Percentiles rank a stretch among this genome's conserved stretches.
These are phyloP conservation scores for Drosophila lacertosa DNA, from an alignment of 1,140 invertebrate species.

Conservation along the genomic window DNA sequence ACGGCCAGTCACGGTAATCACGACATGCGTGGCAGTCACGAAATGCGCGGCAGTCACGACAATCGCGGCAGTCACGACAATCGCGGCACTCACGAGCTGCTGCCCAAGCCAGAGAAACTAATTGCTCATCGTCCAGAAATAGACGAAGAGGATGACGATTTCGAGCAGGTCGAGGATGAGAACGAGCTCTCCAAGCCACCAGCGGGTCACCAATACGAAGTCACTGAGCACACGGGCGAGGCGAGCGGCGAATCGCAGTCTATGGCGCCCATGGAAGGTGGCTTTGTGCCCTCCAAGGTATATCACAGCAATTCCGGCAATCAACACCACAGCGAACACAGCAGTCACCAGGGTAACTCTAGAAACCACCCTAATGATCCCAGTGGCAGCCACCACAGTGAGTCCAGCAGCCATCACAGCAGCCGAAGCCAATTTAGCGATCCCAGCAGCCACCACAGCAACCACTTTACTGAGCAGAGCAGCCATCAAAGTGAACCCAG, in stretches of 20 bases:
- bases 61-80: background rate
- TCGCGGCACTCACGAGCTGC: slow-evolving; percentile 41
- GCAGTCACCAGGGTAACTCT: slow-evolving; percentile 1
- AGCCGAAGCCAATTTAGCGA: background rate
- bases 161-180: slow-evolving; percentile 48
- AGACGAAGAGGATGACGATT: slow-evolving; percentile 42
- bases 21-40: background rate
- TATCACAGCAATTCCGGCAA: slow-evolving; percentile 19
- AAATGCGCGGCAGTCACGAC: background rate
- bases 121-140: slow-evolving; percentile 51
- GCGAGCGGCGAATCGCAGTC: slow-evolving; percentile 59
- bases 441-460: background rate
- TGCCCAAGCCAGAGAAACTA: slow-evolving; percentile 74
- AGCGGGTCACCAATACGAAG: slow-evolving; percentile 66
- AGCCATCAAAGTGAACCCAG: background rate
- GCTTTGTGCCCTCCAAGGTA: slow-evolving; percentile 62
- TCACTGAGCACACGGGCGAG: slow-evolving; percentile 73
- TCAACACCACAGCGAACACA: background rate
- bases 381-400: background rate
- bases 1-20: slow-evolving; percentile 34
- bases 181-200: slow-evolving; percentile 49
- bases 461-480: background rate
- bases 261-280: slow-evolving; percentile 58
- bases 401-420: slow-evolving; percentile 2
- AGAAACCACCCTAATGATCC: no score